Evolutionary conservation across 2,113 vertebrate genomes (phyloP), one percentile per base, ranked within the genome.

Genomic region (Grammomys dolichurus): DNA sequence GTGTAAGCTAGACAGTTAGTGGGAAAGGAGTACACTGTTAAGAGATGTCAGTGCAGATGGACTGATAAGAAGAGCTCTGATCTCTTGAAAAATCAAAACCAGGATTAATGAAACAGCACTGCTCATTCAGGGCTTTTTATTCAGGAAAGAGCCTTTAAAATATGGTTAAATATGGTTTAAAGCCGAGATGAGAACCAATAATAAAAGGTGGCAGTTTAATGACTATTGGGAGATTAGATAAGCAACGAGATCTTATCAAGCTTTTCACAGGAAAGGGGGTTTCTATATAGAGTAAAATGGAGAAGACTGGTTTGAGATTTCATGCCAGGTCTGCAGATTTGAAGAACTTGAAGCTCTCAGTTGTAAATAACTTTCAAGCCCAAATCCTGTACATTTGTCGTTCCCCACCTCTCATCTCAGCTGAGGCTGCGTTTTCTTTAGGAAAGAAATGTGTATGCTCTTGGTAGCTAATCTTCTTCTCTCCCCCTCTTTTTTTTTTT

Each of bases 1-100:
- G 58, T 93, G 19, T 94, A 77, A 94, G 43, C 54, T 86, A 65
- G 70, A 43, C 8, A 67, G 22, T 90, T 73, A 87, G 75, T 91
- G 87, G 16, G 93, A 88, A 96, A 69, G 93, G 65, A 95, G 78
- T 85, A 77, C 60, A 67, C 65, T n/a, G 85, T 85, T 85, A 73
- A 94, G 33, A 51, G 84, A 69, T 14, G 31, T 51, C 33, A 80
- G 43, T 87, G 54, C 43, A 17, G 81, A 19, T 93, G 89, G 73
- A 87, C 54, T 93, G 31, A 26, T 76, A 63, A 94, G 70, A 91
- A 36, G 46, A 72, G 17, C 58, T 90, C 48, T 97, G 63, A 91
- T 11, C 56, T 86, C 54, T 77, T 96, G 72, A 96, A n/a, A 95
- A 95, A 91, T 93, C 84, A 93, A 92, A 95, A 70, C 56, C 75